Percentiles rank a stretch among this genome's conserved stretches.
Evolutionary conservation across 2,888 invertebrate genomes (phyloP).

Genomic region (Philaethria dido): DNA sequence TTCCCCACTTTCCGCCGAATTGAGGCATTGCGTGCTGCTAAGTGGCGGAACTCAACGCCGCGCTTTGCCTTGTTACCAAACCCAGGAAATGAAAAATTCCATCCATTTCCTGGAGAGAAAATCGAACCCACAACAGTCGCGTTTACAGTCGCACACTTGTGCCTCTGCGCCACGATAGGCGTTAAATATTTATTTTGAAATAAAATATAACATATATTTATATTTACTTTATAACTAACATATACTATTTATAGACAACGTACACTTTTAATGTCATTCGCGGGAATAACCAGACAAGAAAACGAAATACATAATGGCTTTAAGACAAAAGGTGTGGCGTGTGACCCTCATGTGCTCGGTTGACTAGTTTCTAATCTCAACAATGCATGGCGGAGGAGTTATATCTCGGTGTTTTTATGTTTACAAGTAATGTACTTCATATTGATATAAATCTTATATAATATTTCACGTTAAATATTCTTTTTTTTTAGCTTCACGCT

Average conservation of each 20-base stretch:
- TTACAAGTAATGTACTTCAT: constrained; percentile 26
- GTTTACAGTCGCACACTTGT: no score
- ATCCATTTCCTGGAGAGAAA: no score
- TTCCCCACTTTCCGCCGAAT: no score
- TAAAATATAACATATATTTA: background rate
- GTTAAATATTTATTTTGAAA: background rate
- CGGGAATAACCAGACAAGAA: constrained; percentile 47
- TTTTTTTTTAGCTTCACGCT: no score
- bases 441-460: background rate
- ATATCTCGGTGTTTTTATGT: constrained; percentile 39
- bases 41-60: no score
- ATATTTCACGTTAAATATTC: background rate
- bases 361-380: constrained; percentile 49
- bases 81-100: no score
- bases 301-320: constrained; percentile 47
- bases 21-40: no score
- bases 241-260: constrained; percentile 3
- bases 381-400: constrained; percentile 48
- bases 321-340: constrained; percentile 53
- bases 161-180: no score
- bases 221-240: background rate
- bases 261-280: constrained; percentile 31
- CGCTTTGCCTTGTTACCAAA: no score
- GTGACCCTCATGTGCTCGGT: constrained; percentile 50
- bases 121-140: no score